Conservation (phyloP, 2,113 vertebrate genomes). For the Willisornis vidua region DNA sequence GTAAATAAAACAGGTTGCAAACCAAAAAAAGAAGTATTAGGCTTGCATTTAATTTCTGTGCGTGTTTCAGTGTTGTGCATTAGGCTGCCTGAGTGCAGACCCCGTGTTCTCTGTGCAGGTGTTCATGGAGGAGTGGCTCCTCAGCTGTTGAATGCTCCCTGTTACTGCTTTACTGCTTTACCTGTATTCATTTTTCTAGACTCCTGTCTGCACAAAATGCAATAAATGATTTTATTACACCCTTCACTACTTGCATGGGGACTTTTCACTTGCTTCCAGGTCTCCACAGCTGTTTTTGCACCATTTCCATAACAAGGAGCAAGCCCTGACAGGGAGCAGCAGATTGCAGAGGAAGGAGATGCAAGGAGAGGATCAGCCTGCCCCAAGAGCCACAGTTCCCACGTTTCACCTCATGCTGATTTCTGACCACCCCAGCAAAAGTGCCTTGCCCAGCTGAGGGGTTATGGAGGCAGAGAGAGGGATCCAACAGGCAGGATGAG, state of each 20-base stretch:
- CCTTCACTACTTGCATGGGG: conserved; percentile 51
- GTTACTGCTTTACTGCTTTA: conserved; percentile 92
- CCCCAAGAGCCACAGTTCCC: background rate
- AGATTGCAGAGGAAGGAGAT: background rate
- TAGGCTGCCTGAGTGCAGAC: conserved; percentile 66
- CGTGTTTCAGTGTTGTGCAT: conserved; percentile 75
- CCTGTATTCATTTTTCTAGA: conserved; percentile 97
- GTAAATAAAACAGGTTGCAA: conserved; percentile 84
- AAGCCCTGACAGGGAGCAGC: background rate
- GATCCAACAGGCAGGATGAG: background rate
- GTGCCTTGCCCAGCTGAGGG: background rate
- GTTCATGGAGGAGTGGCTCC: conserved; percentile 85
- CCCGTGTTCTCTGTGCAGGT: conserved; percentile 87
- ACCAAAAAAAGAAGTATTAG: conserved; percentile 79
- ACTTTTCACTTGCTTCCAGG: conserved; percentile 1
- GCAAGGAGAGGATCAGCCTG: background rate
- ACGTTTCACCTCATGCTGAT: background rate
- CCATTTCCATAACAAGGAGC: background rate
- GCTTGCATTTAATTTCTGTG: conserved; percentile 92
- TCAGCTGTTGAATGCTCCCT: conserved; percentile 91
- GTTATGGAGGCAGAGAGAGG: background rate
- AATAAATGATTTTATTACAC: conserved; percentile 99
- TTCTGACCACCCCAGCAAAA: background rate
- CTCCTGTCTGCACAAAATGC: conserved; percentile 99
- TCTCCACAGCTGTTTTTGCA: background rate